Evolutionary conservation across 2,797 vertebrate genomes (phyloP), one percentile per base, ranked within the genome.

Genomic region (Salmo trutta): DNA sequence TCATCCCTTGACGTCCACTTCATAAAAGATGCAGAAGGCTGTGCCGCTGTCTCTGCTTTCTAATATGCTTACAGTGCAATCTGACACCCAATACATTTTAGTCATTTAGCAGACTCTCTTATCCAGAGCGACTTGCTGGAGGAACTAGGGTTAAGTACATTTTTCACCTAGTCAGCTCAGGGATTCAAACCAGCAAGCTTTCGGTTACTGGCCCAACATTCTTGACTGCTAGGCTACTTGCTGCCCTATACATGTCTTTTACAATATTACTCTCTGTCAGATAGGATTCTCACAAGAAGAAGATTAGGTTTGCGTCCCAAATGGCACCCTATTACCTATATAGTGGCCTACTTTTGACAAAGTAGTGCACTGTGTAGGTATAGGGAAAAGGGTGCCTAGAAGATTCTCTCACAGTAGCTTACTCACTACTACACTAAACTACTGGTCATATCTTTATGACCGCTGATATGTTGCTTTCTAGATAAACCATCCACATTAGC

Each of bases 1-100:
- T 83, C 74, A 82, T 91, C 87, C 88, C 88, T 81, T 84, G 89
- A 85, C 81, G 2, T 85, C 87, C 7, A 74, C 75, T 85, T 93
- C 89, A 91, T 92, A 88, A 93, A 92, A 92, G 85, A 92, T 92
- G 89, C 91, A 2, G 41, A 93, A 90, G 86, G 75, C 0, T 54
- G 72, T 54, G 80, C 81, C 10, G 86, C 84, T 79, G 3, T 86
- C 84, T 3, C 70, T 77, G 77, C 86, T 84, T 53, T n/a, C n/a
- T 79, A 88, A 87, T 84, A 83, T 87, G 85, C 88, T 90, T 83
- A 89, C 87, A 66, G 74, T 29, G 81, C 89, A 89, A 77, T 71
- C 82, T 83, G 86, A 91, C 87, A 80, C 82, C 33, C 74, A 77
- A 82, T 81, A 10, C 41, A 47, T 47, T 47, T 47, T 3, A 12